Percentiles rank a stretch among this genome's conserved stretches.
Evolutionary conservation across 2,113 vertebrate genomes (phyloP).

Genomic region (Pandion haliaetus): DNA sequence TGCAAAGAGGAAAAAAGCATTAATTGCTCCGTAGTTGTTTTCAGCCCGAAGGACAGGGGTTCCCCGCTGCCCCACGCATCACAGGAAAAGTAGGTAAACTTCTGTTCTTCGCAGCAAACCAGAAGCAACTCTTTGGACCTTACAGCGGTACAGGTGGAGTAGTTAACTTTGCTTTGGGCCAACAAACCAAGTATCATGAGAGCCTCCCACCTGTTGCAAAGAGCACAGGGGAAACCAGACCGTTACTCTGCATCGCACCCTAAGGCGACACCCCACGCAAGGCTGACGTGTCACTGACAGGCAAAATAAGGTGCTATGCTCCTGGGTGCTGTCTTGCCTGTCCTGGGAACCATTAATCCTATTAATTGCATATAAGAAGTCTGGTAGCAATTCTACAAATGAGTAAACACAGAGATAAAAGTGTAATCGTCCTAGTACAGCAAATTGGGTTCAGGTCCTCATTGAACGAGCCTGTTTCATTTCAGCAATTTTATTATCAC

Average conservation of each 20-base stretch:
- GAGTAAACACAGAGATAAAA: constrained; percentile 81
- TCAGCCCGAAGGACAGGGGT: not conserved
- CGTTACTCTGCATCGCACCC: not conserved
- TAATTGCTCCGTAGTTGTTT: not conserved
- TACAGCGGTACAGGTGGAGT: not conserved
- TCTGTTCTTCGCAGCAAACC: not conserved
- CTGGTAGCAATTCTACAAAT: constrained; percentile 80
- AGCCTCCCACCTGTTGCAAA: not conserved
- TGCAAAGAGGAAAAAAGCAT: not conserved
- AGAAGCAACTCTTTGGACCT: not conserved
- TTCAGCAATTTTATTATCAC: constrained; percentile 84
- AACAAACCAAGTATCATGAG: not conserved
- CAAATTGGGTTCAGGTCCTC: constrained; percentile 81
- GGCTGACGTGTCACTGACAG: not conserved
- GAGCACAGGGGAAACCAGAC: not conserved
- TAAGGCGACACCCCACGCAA: not conserved
- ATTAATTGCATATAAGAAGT: constrained; percentile 79
- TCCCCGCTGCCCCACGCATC: too few relatives aligned
- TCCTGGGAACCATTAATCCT: constrained; percentile 73
- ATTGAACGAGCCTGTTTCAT: constrained; percentile 79
- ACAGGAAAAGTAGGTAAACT: not conserved
- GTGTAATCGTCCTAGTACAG: constrained; percentile 73
- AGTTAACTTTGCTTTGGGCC: not conserved
- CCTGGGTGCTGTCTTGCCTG: constrained; percentile 29
- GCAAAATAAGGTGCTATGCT: constrained; percentile 2